A percentile compares a stretch with the other conserved stretches of the same genome.
These are phyloP conservation scores for Piscicola geometra DNA, from an alignment of 2,888 invertebrate genomes.

Conservation along the genomic window DNA sequence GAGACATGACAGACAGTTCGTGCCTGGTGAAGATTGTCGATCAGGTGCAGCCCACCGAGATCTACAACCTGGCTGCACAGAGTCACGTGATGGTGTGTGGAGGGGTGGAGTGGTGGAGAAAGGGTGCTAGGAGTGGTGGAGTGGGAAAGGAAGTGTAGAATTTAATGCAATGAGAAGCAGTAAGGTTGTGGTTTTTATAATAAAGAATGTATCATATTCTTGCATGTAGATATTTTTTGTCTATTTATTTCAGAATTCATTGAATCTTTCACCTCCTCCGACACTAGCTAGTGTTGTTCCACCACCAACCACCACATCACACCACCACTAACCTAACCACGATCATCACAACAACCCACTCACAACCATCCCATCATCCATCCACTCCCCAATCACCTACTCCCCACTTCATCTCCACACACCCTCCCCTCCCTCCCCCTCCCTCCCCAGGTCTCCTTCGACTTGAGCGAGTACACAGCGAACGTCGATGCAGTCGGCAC, in stretches of 20 bases:
- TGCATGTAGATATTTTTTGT: too few relatives aligned
- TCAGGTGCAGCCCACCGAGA: conserved; percentile 77
- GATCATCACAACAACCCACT: too few relatives aligned
- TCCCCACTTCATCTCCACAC: conserved; percentile 70
- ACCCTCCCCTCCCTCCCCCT: neutral
- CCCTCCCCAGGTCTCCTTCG: conserved; percentile 73
- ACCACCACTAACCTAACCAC: too few relatives aligned
- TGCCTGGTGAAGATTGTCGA: conserved; percentile 82
- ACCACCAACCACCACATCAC: too few relatives aligned
- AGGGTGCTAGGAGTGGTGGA: neutral
- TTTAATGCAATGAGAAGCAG: too few relatives aligned
- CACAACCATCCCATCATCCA: too few relatives aligned
- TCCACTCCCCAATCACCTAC: neutral
- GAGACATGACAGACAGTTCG: conserved; percentile 96
- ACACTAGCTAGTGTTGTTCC: too few relatives aligned
- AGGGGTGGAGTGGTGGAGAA: neutral
- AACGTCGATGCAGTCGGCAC: conserved; percentile 63
- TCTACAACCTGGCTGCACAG: conserved; percentile 96
- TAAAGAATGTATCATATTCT: too few relatives aligned
- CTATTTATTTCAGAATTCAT: too few relatives aligned
- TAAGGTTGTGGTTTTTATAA: too few relatives aligned
- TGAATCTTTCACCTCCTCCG: too few relatives aligned
- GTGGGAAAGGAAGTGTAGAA: neutral
- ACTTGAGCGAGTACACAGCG: conserved; percentile 95
- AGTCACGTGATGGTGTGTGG: conserved; percentile 65